phyloP scores from a whole-genome alignment of 92 coral and sea anemone species.

The Anthopleura xanthogrammica region DNA sequence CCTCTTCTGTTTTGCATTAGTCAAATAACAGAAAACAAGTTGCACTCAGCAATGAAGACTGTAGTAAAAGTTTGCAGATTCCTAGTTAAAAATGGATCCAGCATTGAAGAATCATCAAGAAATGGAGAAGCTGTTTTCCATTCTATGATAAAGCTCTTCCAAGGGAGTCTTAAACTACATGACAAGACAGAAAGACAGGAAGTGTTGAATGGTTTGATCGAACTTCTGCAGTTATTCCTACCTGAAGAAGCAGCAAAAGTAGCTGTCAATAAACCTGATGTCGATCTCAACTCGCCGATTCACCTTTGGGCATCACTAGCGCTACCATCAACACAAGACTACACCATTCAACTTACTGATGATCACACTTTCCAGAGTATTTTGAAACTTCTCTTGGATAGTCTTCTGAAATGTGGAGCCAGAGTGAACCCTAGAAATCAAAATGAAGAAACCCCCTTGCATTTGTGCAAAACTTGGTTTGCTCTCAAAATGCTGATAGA shows the following conservation, averaged over 20 bases:
- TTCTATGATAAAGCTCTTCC: background rate
- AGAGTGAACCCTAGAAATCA: constrained; percentile 14
- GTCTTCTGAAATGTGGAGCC: constrained; percentile 18
- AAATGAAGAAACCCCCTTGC: constrained; percentile 2
- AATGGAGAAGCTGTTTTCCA: background rate
- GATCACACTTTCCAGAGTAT: constrained; percentile 4
- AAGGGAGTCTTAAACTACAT: background rate
- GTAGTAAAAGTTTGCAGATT: background rate
- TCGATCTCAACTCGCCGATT: constrained; percentile 8
- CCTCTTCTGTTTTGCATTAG: background rate
- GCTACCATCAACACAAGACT: background rate
- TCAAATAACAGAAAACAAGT: background rate
- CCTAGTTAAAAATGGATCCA: background rate
- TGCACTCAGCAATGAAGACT: background rate
- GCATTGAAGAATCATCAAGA: background rate
- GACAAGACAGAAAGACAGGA: background rate
- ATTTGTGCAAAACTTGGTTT: constrained; percentile 4
- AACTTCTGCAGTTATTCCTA: background rate
- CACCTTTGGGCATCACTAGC: constrained; percentile 21
- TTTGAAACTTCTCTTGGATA: background rate
- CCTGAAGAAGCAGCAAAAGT: background rate
- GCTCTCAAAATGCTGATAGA: constrained; percentile 34
- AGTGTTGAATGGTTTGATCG: background rate
- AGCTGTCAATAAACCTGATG: background rate
- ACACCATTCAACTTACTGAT: background rate